These are phyloP conservation scores for Itoplectis maculator DNA, from an alignment of 2,888 invertebrate genomes.

Conservation along the genomic window DNA sequence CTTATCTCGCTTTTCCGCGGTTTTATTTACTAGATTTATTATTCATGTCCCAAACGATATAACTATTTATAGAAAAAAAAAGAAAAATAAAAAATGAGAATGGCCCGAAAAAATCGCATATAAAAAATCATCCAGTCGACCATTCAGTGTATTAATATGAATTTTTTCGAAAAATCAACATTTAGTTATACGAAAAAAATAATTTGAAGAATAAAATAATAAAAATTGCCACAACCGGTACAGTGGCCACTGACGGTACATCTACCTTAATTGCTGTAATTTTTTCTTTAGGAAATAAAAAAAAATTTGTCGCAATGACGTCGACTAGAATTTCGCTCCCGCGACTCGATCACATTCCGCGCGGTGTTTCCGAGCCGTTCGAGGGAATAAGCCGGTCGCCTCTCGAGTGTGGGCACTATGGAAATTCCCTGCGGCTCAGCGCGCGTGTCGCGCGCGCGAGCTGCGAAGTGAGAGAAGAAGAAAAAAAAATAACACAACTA, in stretches of 20 bases:
- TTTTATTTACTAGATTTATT: too few species aligned
- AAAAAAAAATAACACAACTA: conserved; percentile 14
- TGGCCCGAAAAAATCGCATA: too few species aligned
- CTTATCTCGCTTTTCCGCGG: background rate
- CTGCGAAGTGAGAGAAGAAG: background rate
- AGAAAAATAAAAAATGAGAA: too few species aligned
- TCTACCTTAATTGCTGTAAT: background rate
- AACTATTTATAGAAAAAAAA: too few species aligned
- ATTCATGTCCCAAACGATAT: too few species aligned
- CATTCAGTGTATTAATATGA: too few species aligned
- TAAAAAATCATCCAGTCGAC: too few species aligned
- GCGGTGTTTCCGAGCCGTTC: background rate
- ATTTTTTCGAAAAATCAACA: too few species aligned
- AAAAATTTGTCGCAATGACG: conserved; percentile 3
- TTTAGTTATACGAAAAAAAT: too few species aligned
- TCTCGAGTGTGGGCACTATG: conserved; percentile 8
- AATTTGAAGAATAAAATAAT: too few species aligned
- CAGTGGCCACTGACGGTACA: too few species aligned
- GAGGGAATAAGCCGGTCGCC: conserved; percentile 6
- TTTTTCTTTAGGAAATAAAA: background rate
- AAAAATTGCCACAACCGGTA: too few species aligned
- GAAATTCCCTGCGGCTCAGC: conserved; percentile 20
- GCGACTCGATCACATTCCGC: background rate
- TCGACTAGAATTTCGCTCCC: background rate
- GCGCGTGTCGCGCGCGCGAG: background rate